Percentiles rank a stretch among this genome's conserved stretches.
Evolutionary conservation across 2,113 vertebrate species (phyloP).

Genomic region (Myiagra hebetior): DNA sequence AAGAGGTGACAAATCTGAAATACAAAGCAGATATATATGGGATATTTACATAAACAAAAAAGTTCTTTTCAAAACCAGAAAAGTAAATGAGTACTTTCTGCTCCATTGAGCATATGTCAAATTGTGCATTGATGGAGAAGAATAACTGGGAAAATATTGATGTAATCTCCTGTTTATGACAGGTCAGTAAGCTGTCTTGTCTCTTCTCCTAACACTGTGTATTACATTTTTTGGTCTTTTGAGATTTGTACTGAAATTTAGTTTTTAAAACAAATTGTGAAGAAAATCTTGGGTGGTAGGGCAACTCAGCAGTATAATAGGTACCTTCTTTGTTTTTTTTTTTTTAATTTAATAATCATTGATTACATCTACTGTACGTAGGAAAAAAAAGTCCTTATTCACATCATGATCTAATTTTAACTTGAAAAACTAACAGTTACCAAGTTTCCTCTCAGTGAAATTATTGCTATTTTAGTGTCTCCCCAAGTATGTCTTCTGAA

Average conservation of each 20-base stretch:
- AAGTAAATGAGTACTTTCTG: not conserved
- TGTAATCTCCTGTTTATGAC: not conserved
- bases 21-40: not conserved
- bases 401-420: not conserved
- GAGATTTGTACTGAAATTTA: not conserved
- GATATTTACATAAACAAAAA: not conserved
- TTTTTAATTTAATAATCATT: not conserved
- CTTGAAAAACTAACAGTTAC: not conserved
- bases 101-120: not conserved
- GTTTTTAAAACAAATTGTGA: not conserved
- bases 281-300: not conserved
- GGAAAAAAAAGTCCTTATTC: not conserved
- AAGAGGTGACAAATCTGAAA: not conserved
- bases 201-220: not conserved
- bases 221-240: not conserved
- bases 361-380: not conserved
- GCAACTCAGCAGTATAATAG: not conserved
- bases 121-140: not conserved
- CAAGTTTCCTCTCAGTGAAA: not conserved
- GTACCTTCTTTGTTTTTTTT: accelerated
- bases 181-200: not conserved
- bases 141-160: not conserved
- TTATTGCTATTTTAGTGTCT: not conserved
- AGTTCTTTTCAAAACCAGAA: not conserved
- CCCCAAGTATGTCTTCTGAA: not conserved